These are phyloP conservation scores for Aphidius gifuensis DNA, from an alignment of 1,140 invertebrate genomes.

Conservation along the genomic window DNA sequence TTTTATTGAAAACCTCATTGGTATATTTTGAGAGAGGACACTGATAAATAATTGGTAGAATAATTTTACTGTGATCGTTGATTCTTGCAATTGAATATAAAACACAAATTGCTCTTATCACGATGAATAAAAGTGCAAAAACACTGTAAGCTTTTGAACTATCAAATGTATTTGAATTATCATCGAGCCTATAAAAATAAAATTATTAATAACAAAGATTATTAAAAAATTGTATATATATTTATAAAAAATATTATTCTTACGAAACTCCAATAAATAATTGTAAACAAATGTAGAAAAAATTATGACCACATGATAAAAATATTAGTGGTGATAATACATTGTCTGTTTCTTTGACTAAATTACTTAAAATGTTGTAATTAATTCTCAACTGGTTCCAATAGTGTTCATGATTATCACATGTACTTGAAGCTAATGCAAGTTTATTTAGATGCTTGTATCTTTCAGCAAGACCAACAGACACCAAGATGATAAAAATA, in stretches of 20 bases:
- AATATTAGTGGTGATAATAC: conserved; percentile 61
- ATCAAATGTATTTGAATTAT: too few species aligned
- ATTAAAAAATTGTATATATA: too few species aligned
- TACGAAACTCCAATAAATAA: conserved; percentile 71
- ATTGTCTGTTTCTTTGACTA: conserved; percentile 60
- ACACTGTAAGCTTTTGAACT: too few species aligned
- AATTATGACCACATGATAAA: conserved; percentile 66
- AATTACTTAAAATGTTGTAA: conserved; percentile 58
- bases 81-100: conserved; percentile 62
- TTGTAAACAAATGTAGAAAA: conserved; percentile 72
- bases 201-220: too few species aligned
- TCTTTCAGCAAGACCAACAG: conserved; percentile 47
- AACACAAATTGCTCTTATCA: conserved; percentile 58
- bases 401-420: conserved; percentile 31
- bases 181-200: too few species aligned
- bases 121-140: conserved; percentile 59
- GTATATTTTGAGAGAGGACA: conserved; percentile 59
- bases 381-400: conserved; percentile 60
- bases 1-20: conserved; percentile 46
- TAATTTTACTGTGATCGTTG: conserved; percentile 61
- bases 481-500: conserved; percentile 61
- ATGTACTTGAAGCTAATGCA: conserved; percentile 22
- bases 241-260: conserved; percentile 27
- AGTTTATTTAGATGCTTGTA: conserved; percentile 45
- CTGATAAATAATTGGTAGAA: conserved; percentile 56